A percentile compares a stretch with the other conserved stretches of the same genome.
These are phyloP conservation scores for Galeopterus variegatus DNA, from an alignment of 2,113 vertebrate species.

Conservation along the genomic window DNA sequence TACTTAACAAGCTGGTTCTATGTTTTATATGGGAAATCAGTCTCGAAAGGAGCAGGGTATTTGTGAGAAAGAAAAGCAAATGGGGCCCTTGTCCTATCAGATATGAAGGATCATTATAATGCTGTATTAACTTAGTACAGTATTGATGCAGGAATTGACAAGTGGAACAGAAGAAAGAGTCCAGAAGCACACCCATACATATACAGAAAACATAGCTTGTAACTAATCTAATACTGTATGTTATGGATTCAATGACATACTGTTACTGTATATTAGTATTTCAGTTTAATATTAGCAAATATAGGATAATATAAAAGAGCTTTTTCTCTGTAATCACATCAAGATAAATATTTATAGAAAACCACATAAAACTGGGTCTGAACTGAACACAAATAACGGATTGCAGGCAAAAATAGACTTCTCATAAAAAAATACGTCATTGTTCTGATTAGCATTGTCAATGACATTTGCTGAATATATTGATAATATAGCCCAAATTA, in stretches of 20 bases:
- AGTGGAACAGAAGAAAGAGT: background rate
- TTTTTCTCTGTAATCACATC: constrained; percentile 31
- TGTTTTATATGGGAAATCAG: background rate
- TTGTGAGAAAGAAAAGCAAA: background rate
- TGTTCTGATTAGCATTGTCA: background rate
- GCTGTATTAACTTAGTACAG: background rate
- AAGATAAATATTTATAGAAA: constrained; percentile 14
- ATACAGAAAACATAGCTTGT: background rate
- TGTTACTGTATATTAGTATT: background rate
- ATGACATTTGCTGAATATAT: constrained; percentile 38
- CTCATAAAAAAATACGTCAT: constrained; percentile 59
- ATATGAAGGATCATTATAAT: background rate
- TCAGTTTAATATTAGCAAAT: constrained; percentile 18
- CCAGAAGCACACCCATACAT: background rate
- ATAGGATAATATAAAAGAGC: background rate
- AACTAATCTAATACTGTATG: background rate
- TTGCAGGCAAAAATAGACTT: constrained; percentile 66
- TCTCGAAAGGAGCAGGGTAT: background rate
- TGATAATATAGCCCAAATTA: constrained; percentile 76
- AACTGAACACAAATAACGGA: constrained; percentile 68
- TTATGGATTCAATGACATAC: background rate
- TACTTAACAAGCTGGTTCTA: background rate
- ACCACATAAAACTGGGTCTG: background rate
- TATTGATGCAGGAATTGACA: background rate
- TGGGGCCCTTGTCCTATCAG: background rate